These are phyloP conservation scores for Nothoprocta pentlandii DNA, from an alignment of 2,113 vertebrate genomes.

Conservation along the genomic window DNA sequence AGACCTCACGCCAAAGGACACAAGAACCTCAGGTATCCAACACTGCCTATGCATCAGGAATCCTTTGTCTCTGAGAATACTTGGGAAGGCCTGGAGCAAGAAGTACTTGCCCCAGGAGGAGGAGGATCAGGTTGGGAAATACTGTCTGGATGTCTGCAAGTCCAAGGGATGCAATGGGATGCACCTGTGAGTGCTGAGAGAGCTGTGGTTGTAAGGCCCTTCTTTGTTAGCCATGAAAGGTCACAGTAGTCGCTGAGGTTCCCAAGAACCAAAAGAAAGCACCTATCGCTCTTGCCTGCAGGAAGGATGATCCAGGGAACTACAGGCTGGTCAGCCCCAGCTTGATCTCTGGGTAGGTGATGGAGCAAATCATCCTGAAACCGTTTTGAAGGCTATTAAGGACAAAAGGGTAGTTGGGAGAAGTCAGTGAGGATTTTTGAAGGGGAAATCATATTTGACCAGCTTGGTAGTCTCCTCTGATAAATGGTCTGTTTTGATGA, in stretches of 20 bases:
- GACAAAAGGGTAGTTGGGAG: background rate
- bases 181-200: background rate
- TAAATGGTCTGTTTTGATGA: background rate
- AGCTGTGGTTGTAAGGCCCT: background rate
- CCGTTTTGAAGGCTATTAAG: background rate
- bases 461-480: background rate
- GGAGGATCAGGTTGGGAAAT: background rate
- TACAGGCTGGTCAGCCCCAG: background rate
- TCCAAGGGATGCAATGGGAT: background rate
- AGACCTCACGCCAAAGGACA: background rate
- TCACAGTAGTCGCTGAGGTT: background rate
- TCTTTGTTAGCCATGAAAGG: background rate
- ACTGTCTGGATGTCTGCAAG: background rate
- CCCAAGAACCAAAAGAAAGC: background rate
- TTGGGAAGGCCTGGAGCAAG: background rate
- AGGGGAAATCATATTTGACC: background rate
- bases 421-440: background rate
- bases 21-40: background rate
- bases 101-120: background rate
- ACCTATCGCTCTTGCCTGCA: background rate
- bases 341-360: background rate
- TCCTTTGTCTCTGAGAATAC: background rate
- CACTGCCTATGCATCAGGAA: background rate
- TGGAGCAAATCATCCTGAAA: background rate
- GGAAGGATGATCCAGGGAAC: background rate